phyloP scores from a whole-genome alignment of 2,113 vertebrate genomes.

The Clinocottus analis region DNA sequence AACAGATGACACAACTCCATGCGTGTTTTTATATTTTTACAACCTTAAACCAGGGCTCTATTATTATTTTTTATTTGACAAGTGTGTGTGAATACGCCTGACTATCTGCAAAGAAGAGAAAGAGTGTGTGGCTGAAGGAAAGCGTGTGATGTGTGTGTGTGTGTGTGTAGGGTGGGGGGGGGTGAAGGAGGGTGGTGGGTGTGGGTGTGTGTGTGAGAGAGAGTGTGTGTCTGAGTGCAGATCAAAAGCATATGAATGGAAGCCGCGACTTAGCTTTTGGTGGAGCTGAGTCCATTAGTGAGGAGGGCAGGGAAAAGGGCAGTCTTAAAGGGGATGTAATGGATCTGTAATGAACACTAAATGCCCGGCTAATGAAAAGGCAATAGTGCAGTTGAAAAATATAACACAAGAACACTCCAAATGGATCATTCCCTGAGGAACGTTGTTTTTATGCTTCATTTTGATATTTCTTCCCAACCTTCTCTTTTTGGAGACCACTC shows the following conservation, averaged over 20 bases:
- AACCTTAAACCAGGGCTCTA: conserved; percentile 34
- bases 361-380: conserved; percentile 72
- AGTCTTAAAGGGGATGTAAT: conserved; percentile 70
- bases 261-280: conserved; percentile 51
- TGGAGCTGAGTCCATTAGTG: conserved; percentile 65
- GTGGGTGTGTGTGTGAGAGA: background rate
- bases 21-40: conserved; percentile 57
- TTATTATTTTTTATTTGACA: conserved; percentile 56
- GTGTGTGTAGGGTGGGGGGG: too few species aligned
- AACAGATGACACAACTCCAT: conserved; percentile 57
- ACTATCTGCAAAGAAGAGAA: conserved; percentile 1
- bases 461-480: background rate
- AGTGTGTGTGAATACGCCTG: conserved; percentile 11
- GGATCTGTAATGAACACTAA: conserved; percentile 72
- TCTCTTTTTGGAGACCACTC: background rate
- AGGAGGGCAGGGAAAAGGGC: conserved; percentile 59
- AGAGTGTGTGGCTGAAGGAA: background rate
- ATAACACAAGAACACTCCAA: conserved; percentile 33
- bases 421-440: conserved; percentile 42
- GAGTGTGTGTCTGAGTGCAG: conserved; percentile 8
- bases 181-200: too few species aligned
- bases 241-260: conserved; percentile 50
- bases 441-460: conserved; percentile 2
- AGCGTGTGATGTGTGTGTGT: background rate
- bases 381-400: conserved; percentile 62